A percentile compares a stretch with the other conserved stretches of the same genome.
phyloP scores from a whole-genome alignment of 2,113 vertebrate species.

The Pycnonotus jocosus region DNA sequence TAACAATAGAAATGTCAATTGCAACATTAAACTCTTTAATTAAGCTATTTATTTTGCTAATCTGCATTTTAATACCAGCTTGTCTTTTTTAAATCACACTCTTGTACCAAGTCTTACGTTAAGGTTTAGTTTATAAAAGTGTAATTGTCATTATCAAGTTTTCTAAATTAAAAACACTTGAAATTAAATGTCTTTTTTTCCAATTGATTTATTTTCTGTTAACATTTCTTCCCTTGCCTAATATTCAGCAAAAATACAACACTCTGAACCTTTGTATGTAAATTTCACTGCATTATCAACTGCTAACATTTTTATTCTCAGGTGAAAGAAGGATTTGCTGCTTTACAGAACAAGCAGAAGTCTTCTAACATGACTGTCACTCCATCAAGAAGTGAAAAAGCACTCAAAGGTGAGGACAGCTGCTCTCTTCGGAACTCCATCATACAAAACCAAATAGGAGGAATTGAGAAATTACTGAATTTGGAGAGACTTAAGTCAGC shows the following conservation, averaged over 20 bases:
- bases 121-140: not conserved
- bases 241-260: not conserved
- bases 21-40: slow-evolving; percentile 50
- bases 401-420: not conserved
- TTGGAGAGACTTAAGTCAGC: slow-evolving; percentile 48
- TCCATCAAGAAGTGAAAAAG: not conserved
- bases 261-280: not conserved
- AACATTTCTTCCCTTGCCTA: not conserved
- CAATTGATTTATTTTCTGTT: not conserved
- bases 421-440: not conserved
- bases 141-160: not conserved
- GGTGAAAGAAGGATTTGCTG: slow-evolving; percentile 31
- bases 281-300: not conserved
- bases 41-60: slow-evolving; percentile 36
- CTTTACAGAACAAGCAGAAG: not conserved
- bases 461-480: slow-evolving; percentile 57
- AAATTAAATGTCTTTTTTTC: not conserved
- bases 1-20: slow-evolving; percentile 24
- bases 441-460: slow-evolving; percentile 41
- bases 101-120: not conserved
- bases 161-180: not conserved
- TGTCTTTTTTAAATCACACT: not conserved
- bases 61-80: not conserved
- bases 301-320: slow-evolving; percentile 20
- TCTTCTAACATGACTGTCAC: not conserved